Base-by-base conservation (phyloP, 1,140 invertebrate genomes). In the Drosophila pseudoobscura region DNA sequence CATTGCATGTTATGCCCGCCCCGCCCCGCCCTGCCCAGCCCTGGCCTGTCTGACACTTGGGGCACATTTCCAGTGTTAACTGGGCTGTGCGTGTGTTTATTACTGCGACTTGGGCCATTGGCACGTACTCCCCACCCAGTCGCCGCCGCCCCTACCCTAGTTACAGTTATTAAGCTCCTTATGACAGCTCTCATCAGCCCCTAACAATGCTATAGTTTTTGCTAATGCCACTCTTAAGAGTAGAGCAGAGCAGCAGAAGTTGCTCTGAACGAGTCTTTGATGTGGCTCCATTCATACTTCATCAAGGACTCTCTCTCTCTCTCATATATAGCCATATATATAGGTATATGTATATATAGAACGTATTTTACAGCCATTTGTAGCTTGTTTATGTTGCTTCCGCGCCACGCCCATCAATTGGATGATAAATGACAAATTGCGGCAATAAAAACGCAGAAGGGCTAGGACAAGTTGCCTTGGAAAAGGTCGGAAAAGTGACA, bases 41-140 rank as follows among this genome's bases (percentile, higher is more conserved):
- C 29, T 3, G 31, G 8, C 8, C 31, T 31, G 8, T 31, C 31
- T 58, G 69, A 71, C 69, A 83, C 79, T 80, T 82, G 78, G 59
- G 62, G 56, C 56, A 64, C 59, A 82, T 78, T 82, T 74, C 49
- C 35, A 63, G 43, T 78, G 79, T 75, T 83, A 83, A 82, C 74
- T 83, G 58, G 60, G 71, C 65, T 79, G 62, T 72, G 79, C 71
- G 80, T 84, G 72, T 84, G 80, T 62, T 68, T 83, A 82, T 83
- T 63, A 83, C 68, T 60, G 62, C 56, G 68, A 71, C 62, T 60
- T 22, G 31, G 54, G 63, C 79, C 79, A 82, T 83, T 82, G 80
- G 63, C 78, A 82, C 78, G 79, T 82, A 83, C 61, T 31, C 62
- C 47, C 45, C 35, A 35, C 68, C 63, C 51, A 47, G 47, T 24